phyloP scores from a whole-genome alignment of 2,113 vertebrate species.

The Erythrolamprus reginae region DNA sequence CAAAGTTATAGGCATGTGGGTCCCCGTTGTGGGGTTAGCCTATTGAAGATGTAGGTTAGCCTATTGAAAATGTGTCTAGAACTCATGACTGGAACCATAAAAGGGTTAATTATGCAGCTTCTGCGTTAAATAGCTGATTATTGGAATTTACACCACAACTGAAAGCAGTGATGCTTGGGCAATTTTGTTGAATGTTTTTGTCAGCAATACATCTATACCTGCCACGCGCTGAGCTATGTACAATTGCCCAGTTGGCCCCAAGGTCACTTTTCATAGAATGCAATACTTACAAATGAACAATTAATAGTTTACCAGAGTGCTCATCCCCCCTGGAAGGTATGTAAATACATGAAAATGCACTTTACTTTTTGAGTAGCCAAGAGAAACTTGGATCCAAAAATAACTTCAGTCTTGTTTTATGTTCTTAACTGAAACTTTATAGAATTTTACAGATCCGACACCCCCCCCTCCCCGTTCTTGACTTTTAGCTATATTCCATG shows the following conservation, averaged over 20 bases:
- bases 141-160: not conserved
- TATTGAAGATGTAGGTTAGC: not conserved
- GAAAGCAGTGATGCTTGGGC: not conserved
- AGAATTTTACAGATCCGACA: too few relatives aligned
- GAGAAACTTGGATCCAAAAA: not conserved
- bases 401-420: not conserved
- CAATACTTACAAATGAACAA: not conserved
- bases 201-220: not conserved
- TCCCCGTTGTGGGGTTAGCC: not conserved
- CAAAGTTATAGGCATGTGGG: not conserved
- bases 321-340: not conserved
- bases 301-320: not conserved
- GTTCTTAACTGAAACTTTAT: not conserved
- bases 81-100: not conserved
- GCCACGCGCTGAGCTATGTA: not conserved
- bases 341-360: not conserved
- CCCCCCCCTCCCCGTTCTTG: too few relatives aligned
- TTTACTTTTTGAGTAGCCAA: not conserved
- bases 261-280: not conserved
- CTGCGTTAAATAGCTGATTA: not conserved
- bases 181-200: not conserved
- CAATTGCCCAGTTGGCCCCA: not conserved
- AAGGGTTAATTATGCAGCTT: not conserved
- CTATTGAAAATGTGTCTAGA: not conserved
- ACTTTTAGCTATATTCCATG: not conserved